A percentile compares a stretch with the other conserved stretches of the same genome.
phyloP scores from a whole-genome alignment of 2,113 vertebrate genomes.

The Vireo altiloquus region DNA sequence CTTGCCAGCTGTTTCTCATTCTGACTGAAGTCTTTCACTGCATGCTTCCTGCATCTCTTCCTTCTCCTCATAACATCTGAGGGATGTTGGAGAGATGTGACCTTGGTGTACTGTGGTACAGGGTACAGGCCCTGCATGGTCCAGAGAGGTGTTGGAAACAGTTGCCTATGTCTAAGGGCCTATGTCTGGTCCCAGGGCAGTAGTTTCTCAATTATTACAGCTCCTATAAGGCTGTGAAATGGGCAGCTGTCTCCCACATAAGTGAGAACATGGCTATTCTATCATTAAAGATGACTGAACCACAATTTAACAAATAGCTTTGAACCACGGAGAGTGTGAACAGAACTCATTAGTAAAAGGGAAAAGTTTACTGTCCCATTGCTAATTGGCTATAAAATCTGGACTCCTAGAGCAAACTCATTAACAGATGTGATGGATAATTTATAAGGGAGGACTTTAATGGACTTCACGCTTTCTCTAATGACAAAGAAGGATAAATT shows the following conservation, averaged over 20 bases:
- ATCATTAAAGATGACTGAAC: not conserved
- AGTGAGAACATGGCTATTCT: not conserved
- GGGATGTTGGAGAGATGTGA: not conserved
- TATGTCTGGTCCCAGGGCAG: not conserved
- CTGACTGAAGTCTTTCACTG: not conserved
- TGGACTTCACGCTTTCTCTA: not conserved
- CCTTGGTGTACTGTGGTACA: not conserved
- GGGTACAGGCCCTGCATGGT: not conserved
- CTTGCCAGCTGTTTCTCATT: not conserved
- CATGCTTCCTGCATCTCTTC: not conserved
- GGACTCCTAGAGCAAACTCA: not conserved
- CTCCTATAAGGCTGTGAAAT: not conserved
- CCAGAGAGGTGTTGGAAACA: not conserved
- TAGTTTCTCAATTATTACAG: not conserved
- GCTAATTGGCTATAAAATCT: constrained; percentile 7
- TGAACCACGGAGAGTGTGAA: not conserved
- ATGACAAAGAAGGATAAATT: not conserved
- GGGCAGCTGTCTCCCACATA: not conserved
- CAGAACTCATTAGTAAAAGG: not conserved
- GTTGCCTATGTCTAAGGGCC: not conserved
- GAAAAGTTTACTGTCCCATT: not conserved
- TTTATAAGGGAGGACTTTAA: not conserved
- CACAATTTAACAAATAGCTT: not conserved
- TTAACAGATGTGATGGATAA: not conserved
- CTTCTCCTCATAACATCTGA: not conserved